Evolutionary conservation across 2,797 vertebrate species (phyloP), one percentile per base, ranked within the genome.

Genomic region (Chaetodon trifasciatus): DNA sequence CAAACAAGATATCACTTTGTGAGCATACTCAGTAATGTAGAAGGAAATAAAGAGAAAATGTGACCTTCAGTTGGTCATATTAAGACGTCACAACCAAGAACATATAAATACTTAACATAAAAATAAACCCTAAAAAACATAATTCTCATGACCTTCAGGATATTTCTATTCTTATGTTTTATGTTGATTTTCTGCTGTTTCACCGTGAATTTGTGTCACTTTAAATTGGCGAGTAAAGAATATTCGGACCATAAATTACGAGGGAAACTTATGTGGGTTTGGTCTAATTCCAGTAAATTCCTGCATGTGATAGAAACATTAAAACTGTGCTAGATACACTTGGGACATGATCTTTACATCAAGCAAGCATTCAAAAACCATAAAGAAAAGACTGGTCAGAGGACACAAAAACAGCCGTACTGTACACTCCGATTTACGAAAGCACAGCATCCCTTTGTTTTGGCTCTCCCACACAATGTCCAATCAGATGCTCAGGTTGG

Each of bases 401-500:
- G 62, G 70, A 55, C 64, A 82, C 15, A 79, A 62, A 83, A 72
- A 69, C 44, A 71, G 52, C 32, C 52, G 49, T 21, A 70, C 64
- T 28, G 23, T 4, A 63, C 64, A 82, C 61, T 76, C 67, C 55
- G 74, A 77, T 64, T 42, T 11, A 74, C 72, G 84, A 83, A 85
- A 78, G 52, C 53, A 74, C 82, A 78, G 76, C 82, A 89, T 84
- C 64, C 65, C 73, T 79, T 86, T 74, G 49, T 86, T 70, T 83
- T 56, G 35, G 28, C 74, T 89, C 78, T 72, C 52, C 75, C 70
- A 78, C 79, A 83, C 71, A 64, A 78, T 84, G 88, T 85, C 94
- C 95, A 95, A 95, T 96, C 93, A 92, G 85, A 90, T 83, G 85
- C 82, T 89, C 94, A 95, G 93, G 96, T 96, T 96, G 94, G 95